Percentiles rank a stretch among this genome's conserved stretches.
These are phyloP conservation scores for Hemithea aestivaria DNA, from an alignment of 2,888 invertebrate genomes.

Conservation along the genomic window DNA sequence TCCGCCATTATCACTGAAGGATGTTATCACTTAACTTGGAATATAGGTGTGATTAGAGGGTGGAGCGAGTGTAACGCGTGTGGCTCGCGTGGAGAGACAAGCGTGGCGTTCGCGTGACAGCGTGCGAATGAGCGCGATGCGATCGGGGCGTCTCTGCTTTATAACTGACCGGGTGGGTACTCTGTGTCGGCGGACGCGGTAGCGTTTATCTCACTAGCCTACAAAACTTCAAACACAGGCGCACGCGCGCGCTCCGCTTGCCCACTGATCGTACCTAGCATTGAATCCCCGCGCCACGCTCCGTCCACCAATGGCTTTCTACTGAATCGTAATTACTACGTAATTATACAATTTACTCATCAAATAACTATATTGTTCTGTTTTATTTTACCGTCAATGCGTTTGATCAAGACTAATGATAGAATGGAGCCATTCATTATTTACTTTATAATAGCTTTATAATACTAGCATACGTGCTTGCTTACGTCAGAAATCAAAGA, in stretches of 20 bases:
- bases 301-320: slow-evolving; percentile 46
- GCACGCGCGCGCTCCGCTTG: slow-evolving; percentile 31
- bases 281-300: slow-evolving; percentile 33
- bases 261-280: slow-evolving; percentile 44
- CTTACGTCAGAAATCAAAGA: too few relatives aligned
- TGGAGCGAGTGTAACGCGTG: slow-evolving; percentile 44
- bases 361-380: slow-evolving; percentile 32
- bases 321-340: slow-evolving; percentile 52
- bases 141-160: slow-evolving; percentile 50
- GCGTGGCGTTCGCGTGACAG: slow-evolving; percentile 67
- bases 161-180: slow-evolving; percentile 46
- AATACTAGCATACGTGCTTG: too few relatives aligned
- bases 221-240: slow-evolving; percentile 31
- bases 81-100: slow-evolving; percentile 57
- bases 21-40: slow-evolving; percentile 34
- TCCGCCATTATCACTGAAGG: slow-evolving; percentile 61
- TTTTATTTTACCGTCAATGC: slow-evolving; percentile 22
- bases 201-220: slow-evolving; percentile 36
- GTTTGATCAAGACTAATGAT: not conserved
- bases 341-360: slow-evolving; percentile 55
- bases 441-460: too few relatives aligned
- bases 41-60: slow-evolving; percentile 21
- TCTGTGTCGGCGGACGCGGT: slow-evolving; percentile 41
- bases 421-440: too few relatives aligned
- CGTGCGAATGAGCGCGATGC: slow-evolving; percentile 57